Conservation (phyloP, 2,888 invertebrate species). For the Kuschelorhynchus macadamiae region DNA sequence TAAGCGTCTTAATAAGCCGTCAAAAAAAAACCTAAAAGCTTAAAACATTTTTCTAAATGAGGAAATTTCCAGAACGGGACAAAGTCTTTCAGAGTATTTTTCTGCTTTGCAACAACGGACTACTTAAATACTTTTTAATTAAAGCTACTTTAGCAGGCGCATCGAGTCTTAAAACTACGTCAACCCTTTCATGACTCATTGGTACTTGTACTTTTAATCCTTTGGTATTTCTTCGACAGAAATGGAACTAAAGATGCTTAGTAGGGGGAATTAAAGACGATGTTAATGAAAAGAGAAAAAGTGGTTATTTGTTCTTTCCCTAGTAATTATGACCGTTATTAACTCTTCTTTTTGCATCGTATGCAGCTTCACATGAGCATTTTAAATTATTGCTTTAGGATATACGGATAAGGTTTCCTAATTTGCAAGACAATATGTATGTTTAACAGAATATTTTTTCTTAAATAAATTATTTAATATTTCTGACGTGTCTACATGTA, state of each 20-base stretch:
- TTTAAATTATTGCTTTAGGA: constrained; percentile 16
- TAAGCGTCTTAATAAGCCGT: constrained; percentile 27
- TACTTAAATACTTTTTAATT: constrained; percentile 64
- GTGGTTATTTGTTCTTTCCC: constrained; percentile 53
- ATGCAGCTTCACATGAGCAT: constrained; percentile 5
- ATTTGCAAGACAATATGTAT: no score
- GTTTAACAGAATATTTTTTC: no score
- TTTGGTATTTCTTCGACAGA: constrained; percentile 61
- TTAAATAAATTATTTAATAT: no score
- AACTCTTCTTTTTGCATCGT: constrained; percentile 45
- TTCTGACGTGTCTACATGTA: no score
- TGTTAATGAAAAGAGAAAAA: constrained; percentile 53
- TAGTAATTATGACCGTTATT: constrained; percentile 54
- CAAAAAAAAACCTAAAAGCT: constrained; percentile 23
- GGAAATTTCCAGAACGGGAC: constrained; percentile 21
- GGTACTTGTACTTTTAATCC: constrained; percentile 63
- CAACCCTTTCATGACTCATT: constrained; percentile 59
- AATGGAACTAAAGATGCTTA: constrained; percentile 61
- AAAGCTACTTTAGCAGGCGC: constrained; percentile 59
- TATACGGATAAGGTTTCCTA: no score
- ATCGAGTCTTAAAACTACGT: constrained; percentile 58
- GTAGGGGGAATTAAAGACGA: constrained; percentile 58
- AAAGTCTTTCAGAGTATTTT: constrained; percentile 54
- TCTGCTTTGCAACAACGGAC: constrained; percentile 51
- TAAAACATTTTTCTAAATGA: constrained; percentile 33